Evolutionary conservation across 2,797 vertebrate genomes (phyloP).

Genomic region (Sorex maritimensis): DNA sequence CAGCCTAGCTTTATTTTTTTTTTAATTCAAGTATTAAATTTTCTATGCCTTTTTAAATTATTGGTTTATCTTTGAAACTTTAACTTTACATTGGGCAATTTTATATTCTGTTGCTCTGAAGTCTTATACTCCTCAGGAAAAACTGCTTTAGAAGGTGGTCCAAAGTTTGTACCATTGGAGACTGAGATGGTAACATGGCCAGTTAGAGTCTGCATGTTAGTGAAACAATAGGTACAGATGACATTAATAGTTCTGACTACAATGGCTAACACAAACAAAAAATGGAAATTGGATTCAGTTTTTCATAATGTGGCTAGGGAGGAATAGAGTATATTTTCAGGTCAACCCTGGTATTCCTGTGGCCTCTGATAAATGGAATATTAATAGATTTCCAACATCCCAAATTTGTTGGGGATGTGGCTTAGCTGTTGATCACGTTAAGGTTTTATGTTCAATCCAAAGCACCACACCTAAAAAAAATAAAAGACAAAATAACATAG

Average conservation of each 20-base stretch:
- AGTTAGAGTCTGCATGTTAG: background rate
- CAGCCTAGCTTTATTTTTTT: background rate
- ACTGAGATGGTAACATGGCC: background rate
- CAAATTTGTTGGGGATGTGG: background rate
- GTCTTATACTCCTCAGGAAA: background rate
- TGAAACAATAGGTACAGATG: background rate
- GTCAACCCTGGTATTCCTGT: background rate
- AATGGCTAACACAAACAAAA: background rate
- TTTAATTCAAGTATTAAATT: background rate
- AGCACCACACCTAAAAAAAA: too few relatives aligned
- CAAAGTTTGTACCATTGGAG: background rate
- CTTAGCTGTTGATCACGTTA: too few relatives aligned
- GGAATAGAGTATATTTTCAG: background rate
- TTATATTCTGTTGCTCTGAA: background rate
- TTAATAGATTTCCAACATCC: background rate
- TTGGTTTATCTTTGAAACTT: background rate
- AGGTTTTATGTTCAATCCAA: too few relatives aligned
- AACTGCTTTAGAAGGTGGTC: background rate
- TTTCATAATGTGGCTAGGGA: background rate
- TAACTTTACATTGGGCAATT: background rate
- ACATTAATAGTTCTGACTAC: background rate
- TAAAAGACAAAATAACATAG: too few relatives aligned
- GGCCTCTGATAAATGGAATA: background rate
- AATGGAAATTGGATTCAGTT: background rate
- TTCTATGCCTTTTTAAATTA: background rate